phyloP scores from a whole-genome alignment of 2,113 vertebrate genomes.

The Puma concolor region DNA sequence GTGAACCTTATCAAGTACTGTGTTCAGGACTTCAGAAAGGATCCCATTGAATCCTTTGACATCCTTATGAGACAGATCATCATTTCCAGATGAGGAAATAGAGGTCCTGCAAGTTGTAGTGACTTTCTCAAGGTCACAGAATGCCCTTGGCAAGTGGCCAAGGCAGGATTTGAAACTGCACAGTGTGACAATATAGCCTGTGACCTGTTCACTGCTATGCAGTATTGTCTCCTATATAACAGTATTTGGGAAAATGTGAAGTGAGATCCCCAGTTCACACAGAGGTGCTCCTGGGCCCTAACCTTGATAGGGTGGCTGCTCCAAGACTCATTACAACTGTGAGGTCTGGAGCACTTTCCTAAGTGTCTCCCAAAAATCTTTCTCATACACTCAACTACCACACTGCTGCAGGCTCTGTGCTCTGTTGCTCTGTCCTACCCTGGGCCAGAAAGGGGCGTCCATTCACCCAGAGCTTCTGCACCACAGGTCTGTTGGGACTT shows the following conservation, averaged over 20 bases:
- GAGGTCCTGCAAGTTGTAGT: not conserved
- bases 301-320: not conserved
- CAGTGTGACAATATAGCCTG: not conserved
- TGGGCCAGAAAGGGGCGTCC: not conserved
- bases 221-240: not conserved
- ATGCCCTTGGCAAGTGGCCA: not conserved
- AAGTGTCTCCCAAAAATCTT: not conserved
- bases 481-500: not conserved
- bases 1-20: not conserved
- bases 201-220: not conserved
- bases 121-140: not conserved
- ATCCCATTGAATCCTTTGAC: not conserved
- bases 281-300: not conserved
- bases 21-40: not conserved
- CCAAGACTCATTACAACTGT: not conserved
- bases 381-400: no score
- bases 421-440: not conserved
- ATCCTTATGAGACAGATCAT: not conserved
- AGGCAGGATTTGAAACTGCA: not conserved
- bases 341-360: not conserved
- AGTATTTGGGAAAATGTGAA: not conserved
- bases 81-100: not conserved
- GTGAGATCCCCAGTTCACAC: not conserved
- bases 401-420: not conserved
- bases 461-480: not conserved